A percentile compares a stretch with the other conserved stretches of the same genome.
phyloP scores from a whole-genome alignment of 2,797 vertebrate species.

The Adrianichthys oophorus region DNA sequence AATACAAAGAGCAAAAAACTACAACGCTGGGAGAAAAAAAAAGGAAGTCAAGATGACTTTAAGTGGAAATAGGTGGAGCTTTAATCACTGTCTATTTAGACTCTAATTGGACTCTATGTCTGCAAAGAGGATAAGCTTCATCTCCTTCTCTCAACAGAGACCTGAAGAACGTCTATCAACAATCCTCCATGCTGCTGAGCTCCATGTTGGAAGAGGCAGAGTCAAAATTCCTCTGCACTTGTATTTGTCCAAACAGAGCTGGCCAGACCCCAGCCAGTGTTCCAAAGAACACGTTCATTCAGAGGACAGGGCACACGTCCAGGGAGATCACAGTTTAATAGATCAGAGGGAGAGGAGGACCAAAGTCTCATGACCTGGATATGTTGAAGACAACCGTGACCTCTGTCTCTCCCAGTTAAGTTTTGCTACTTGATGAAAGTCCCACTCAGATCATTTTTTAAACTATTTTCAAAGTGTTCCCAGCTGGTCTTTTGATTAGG shows the following conservation, averaged over 20 bases:
- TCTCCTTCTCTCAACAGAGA: slow-evolving; percentile 36
- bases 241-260: slow-evolving; percentile 68
- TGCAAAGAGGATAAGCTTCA: slow-evolving; percentile 59
- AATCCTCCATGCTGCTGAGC: slow-evolving; percentile 53
- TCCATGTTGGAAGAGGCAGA: slow-evolving; percentile 47
- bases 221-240: slow-evolving; percentile 69
- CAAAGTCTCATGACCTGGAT: slow-evolving; percentile 53
- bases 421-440: slow-evolving; percentile 1
- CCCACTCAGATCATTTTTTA: not conserved
- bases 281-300: slow-evolving; percentile 65
- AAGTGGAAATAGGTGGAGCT: slow-evolving; percentile 48
- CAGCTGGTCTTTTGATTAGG: no score
- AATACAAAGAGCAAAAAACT: slow-evolving; percentile 43
- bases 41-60: slow-evolving; percentile 55
- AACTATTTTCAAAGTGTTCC: no score
- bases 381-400: slow-evolving; percentile 22
- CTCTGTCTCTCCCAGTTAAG: slow-evolving; percentile 6
- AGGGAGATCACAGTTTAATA: slow-evolving; percentile 65
- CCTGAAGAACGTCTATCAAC: slow-evolving; percentile 43
- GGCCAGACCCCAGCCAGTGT: slow-evolving; percentile 60
- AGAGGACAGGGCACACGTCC: slow-evolving; percentile 65
- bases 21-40: slow-evolving; percentile 28
- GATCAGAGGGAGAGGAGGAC: slow-evolving; percentile 53
- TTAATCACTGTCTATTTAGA: slow-evolving; percentile 36
- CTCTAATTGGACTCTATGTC: slow-evolving; percentile 61